Base-by-base conservation (phyloP, 1,140 invertebrate species). In the Asbolus verrucosus region DNA sequence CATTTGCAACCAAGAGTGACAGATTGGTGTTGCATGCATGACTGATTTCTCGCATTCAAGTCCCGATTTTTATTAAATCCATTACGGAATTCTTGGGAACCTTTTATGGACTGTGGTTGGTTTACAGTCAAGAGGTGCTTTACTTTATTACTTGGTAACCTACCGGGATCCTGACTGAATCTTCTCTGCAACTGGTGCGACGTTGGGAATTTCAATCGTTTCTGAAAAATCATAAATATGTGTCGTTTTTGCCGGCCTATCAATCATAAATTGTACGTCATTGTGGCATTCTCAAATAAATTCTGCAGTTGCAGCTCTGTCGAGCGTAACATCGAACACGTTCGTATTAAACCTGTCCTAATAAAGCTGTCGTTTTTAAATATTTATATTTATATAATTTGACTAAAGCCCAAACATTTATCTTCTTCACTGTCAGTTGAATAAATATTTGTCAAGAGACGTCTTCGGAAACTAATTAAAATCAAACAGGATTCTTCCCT, bases 11-110 rank as follows among this genome's bases (percentile, higher is more conserved):
- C n/a, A 54, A 54, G 24, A 54, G 46, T 54, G 46, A 54, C 46
- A 54, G 46, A 54, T 27, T 24, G 43, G 16, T 21, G 46, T 54
- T 27, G 46, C 46, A 54, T 54, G 46, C 46, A 54, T 54, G 46
- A 54, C 18, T 13, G 46, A 54, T 54, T 50, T 54, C 46, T 54
- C 27, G 46, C 14, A 54, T 24, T 54, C 46, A 27, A 0, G 19
- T 27, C 9, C 11, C 18, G 21, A 54, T 54, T 54, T 54, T 54
- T 54, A 30, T 24, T 2, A 54, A 54, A 54, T 54, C 46, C 24
- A 54, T 54, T 54, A 54, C 27, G 46, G 46, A 27, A 54, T 54
- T 54, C 46, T 24, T n/a, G 8, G 21, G 24, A 54, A 27, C 27
- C 46, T 11, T 54, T 54, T 54, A 54, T 54, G 46, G 46, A n/a